Conservation (phyloP, 2,888 invertebrate species). For the Cremastinae sp. region DNA sequence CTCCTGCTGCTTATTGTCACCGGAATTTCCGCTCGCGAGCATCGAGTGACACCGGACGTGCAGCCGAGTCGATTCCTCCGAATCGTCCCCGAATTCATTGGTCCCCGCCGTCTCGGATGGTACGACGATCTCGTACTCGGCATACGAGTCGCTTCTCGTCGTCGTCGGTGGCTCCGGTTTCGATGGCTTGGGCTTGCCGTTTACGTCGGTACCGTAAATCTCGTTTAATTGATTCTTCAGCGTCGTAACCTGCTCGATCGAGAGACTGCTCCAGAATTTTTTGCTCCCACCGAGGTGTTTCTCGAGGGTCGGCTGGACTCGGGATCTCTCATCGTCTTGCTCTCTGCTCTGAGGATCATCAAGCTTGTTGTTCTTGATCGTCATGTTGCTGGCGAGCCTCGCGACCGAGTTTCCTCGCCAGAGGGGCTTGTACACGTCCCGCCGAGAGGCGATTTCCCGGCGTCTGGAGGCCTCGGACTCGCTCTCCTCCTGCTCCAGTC, state of each 20-base stretch:
- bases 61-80: constrained; percentile 68
- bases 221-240: constrained; percentile 90
- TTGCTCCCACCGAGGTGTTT: constrained; percentile 86
- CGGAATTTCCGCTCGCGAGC: constrained; percentile 68
- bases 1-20: too few relatives aligned
- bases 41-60: constrained; percentile 78
- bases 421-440: constrained; percentile 89
- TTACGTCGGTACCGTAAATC: constrained; percentile 87
- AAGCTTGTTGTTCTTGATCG: too few relatives aligned
- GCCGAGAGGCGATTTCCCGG: constrained; percentile 80
- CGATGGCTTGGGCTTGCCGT: constrained; percentile 61
- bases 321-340: constrained; percentile 74
- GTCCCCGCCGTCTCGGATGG: constrained; percentile 69
- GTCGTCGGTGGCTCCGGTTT: neutral
- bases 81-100: constrained; percentile 59
- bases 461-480: constrained; percentile 81
- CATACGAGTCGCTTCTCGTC: too few relatives aligned
- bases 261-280: constrained; percentile 91
- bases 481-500: constrained; percentile 82
- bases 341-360: too few relatives aligned
- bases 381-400: constrained; percentile 88
- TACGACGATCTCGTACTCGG: constrained; percentile 76
- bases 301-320: constrained; percentile 81
- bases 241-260: constrained; percentile 91
- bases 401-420: constrained; percentile 93